Conservation (phyloP, 1,140 invertebrate species). For the Hestina assimilis region DNA sequence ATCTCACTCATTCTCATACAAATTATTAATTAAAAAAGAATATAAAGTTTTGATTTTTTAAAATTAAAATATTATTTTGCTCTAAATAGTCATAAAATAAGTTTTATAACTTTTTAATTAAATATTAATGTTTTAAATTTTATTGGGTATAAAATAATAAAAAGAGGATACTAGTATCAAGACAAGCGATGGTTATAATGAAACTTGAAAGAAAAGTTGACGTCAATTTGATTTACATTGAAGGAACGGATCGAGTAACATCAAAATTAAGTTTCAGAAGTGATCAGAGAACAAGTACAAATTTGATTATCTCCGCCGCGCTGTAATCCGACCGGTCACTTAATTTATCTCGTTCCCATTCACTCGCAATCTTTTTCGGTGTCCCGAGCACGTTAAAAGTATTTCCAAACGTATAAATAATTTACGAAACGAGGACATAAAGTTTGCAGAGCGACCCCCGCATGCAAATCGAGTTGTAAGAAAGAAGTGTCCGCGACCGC, state of each 20-base stretch:
- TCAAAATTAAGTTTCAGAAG: constrained; percentile 33
- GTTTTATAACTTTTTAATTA: background rate
- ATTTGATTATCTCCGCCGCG: constrained; percentile 47
- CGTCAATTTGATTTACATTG: constrained; percentile 19
- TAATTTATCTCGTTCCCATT: constrained; percentile 55
- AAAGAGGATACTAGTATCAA: background rate
- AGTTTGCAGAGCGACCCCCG: constrained; percentile 74
- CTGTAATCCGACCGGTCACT: constrained; percentile 57
- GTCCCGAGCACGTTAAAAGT: constrained; percentile 66
- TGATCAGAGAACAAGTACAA: constrained; percentile 40
- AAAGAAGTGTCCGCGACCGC: constrained; percentile 61
- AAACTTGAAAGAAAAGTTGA: constrained; percentile 27
- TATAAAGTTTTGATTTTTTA: background rate
- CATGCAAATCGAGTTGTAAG: constrained; percentile 74
- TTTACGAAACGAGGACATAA: constrained; percentile 77
- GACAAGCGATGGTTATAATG: background rate
- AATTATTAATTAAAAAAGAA: no score
- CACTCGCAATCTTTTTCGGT: constrained; percentile 64
- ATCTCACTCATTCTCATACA: no score
- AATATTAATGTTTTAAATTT: background rate
- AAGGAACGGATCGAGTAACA: constrained; percentile 28
- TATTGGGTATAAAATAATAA: background rate
- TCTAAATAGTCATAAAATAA: background rate
- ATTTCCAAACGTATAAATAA: constrained; percentile 77
- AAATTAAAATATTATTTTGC: background rate